Evolutionary conservation across 2,113 vertebrate genomes (phyloP).

Genomic region (Gadus chalcogrammus): DNA sequence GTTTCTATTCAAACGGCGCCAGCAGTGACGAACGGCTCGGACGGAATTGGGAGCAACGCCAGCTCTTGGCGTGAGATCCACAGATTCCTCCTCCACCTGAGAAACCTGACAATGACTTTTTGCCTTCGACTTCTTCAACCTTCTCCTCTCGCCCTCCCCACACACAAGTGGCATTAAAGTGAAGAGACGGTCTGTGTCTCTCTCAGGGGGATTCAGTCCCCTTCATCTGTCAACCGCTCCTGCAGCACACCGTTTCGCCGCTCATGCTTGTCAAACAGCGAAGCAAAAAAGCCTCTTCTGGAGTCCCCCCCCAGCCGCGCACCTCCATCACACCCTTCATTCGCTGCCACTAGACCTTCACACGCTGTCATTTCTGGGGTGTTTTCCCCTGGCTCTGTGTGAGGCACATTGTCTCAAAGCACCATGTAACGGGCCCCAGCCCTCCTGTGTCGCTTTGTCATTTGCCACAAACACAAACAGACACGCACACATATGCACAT

Average conservation of each 20-base stretch:
- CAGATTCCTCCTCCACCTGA: slow-evolving; percentile 27
- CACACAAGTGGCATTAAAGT: slow-evolving; percentile 43
- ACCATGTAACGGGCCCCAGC: slow-evolving; percentile 14
- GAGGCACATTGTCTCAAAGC: slow-evolving; percentile 10
- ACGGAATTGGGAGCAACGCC: neutral
- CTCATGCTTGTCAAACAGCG: neutral
- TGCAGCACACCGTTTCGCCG: neutral
- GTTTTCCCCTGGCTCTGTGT: slow-evolving; percentile 37
- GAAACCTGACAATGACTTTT: slow-evolving; percentile 32
- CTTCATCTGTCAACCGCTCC: slow-evolving; percentile 16
- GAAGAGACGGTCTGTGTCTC: slow-evolving; percentile 18
- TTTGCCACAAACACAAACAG: too few species aligned
- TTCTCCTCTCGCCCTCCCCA: neutral
- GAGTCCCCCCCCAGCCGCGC: neutral
- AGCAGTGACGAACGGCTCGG: neutral
- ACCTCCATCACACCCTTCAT: slow-evolving; percentile 23
- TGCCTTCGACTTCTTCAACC: too few species aligned
- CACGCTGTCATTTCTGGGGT: slow-evolving; percentile 34
- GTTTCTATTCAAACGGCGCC: neutral
- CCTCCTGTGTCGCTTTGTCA: slow-evolving; percentile 27
- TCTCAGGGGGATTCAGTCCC: slow-evolving; percentile 22
- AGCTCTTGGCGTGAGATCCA: slow-evolving; percentile 20
- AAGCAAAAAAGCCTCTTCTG: neutral
- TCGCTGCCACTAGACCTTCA: slow-evolving; percentile 39
- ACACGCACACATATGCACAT: too few species aligned